A percentile compares a stretch with the other conserved stretches of the same genome.
These are phyloP conservation scores for Capricornis sumatraensis DNA, from an alignment of 2,113 vertebrate species.

Conservation along the genomic window DNA sequence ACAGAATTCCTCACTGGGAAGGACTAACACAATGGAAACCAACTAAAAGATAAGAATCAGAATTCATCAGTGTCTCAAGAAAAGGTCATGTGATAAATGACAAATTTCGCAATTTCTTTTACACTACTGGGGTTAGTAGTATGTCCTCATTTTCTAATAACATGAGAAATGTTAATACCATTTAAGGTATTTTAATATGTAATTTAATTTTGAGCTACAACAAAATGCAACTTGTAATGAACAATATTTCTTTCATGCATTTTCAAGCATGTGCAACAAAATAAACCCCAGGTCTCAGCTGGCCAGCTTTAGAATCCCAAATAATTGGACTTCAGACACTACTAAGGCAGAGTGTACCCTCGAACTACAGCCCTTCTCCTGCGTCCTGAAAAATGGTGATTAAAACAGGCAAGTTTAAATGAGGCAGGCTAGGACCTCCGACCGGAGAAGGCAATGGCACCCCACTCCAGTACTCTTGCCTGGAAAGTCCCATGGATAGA, in stretches of 20 bases:
- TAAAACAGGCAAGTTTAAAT: neutral
- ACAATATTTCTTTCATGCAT: neutral
- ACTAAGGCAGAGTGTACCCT: neutral
- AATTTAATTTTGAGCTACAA: neutral
- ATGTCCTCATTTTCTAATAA: neutral
- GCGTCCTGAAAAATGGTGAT: neutral
- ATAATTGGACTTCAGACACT: neutral
- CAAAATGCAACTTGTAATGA: neutral
- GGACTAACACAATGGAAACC: neutral
- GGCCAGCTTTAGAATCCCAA: neutral
- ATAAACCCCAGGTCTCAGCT: neutral
- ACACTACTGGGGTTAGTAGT: neutral
- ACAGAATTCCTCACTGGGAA: neutral
- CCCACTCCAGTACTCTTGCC: too few species aligned
- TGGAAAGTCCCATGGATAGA: too few species aligned
- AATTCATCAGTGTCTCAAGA: neutral
- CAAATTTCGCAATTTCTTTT: neutral
- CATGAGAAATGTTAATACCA: neutral
- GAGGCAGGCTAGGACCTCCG: too few species aligned
- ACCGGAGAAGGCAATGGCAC: too few species aligned
- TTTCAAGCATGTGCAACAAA: neutral
- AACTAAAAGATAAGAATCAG: conserved; percentile 19
- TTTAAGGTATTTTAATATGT: neutral
- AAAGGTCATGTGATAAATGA: neutral
- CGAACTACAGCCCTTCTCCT: neutral